Evolutionary conservation across 2,797 vertebrate species (phyloP).

Genomic region (Pteropus rufus): DNA sequence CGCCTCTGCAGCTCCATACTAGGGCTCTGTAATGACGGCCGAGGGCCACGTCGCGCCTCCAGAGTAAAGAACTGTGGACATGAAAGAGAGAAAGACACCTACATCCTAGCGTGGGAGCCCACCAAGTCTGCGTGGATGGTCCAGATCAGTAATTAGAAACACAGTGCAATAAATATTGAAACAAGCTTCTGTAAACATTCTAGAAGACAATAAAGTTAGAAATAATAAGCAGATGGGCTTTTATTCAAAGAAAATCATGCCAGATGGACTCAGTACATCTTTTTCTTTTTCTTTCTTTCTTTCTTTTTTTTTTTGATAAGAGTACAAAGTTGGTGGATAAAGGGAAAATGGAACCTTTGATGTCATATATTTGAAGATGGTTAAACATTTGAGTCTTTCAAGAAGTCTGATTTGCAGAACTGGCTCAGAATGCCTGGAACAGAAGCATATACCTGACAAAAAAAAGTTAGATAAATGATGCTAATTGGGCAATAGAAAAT

Average conservation of each 20-base stretch:
- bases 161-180: constrained; percentile 55
- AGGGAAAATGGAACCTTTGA: constrained; percentile 62
- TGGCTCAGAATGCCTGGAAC: constrained; percentile 45
- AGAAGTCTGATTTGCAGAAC: constrained; percentile 64
- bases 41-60: constrained; percentile 6
- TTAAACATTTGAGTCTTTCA: constrained; percentile 63
- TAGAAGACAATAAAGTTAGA: constrained; percentile 66
- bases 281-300: neutral
- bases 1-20: neutral
- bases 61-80: constrained; percentile 9
- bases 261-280: constrained; percentile 65
- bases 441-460: constrained; percentile 32
- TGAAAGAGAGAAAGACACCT: constrained; percentile 21
- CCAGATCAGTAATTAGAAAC: constrained; percentile 52
- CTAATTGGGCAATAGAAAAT: constrained; percentile 57
- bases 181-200: constrained; percentile 59
- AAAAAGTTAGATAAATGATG: constrained; percentile 30
- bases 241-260: constrained; percentile 66
- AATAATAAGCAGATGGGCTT: constrained; percentile 71
- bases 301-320: neutral
- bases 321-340: constrained; percentile 70
- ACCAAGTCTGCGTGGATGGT: neutral
- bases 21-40: neutral
- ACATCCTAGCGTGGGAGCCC: neutral
- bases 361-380: constrained; percentile 66